Evolutionary conservation across 2,797 vertebrate species (phyloP).

Genomic region (Propithecus perrieri): DNA sequence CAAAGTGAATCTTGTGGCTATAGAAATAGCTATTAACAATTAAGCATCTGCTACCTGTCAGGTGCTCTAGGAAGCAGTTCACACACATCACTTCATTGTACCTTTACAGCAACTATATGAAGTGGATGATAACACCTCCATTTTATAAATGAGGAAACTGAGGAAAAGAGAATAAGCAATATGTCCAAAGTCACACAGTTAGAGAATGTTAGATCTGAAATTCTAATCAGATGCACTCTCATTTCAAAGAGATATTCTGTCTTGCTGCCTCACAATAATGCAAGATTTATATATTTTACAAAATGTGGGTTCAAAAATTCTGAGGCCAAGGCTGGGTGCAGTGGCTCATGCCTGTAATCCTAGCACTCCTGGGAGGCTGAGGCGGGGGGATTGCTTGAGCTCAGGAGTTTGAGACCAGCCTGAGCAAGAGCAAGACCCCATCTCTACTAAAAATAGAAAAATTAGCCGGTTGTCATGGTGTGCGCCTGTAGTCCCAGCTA

Average conservation of each 20-base stretch:
- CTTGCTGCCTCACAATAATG: not conserved
- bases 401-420: too few relatives aligned
- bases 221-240: not conserved
- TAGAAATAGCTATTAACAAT: conserved; percentile 4
- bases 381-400: too few relatives aligned
- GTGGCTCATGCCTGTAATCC: too few relatives aligned
- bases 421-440: too few relatives aligned
- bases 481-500: too few relatives aligned
- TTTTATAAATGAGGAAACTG: conserved; percentile 26
- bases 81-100: not conserved
- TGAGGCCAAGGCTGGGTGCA: not conserved
- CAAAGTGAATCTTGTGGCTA: not conserved
- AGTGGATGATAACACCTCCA: not conserved
- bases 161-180: conserved; percentile 36
- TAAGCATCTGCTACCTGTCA: not conserved
- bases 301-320: not conserved
- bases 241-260: not conserved
- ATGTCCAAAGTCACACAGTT: not conserved
- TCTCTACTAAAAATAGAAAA: too few relatives aligned
- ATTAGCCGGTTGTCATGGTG: too few relatives aligned
- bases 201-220: not conserved
- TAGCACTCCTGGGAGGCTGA: too few relatives aligned
- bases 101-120: not conserved
- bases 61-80: not conserved
- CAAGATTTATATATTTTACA: not conserved